Conservation (phyloP, 2,113 vertebrate species). For the Labeo rohita region DNA sequence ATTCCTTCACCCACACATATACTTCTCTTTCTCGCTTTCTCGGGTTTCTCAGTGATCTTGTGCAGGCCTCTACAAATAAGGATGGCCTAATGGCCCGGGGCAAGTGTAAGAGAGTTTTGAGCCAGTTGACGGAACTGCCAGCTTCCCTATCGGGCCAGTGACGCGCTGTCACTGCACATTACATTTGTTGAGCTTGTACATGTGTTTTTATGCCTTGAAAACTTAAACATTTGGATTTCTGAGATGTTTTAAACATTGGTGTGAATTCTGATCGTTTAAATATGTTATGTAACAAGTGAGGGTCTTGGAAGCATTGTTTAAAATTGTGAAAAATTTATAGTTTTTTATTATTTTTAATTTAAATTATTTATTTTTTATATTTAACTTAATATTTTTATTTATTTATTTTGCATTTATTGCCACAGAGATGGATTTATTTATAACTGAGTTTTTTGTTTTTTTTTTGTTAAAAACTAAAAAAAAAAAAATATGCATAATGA, state of each 20-base stretch:
- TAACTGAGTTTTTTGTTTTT: background rate
- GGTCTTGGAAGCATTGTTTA: background rate
- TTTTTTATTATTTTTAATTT: too few species aligned
- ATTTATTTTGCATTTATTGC: background rate
- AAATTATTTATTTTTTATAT: too few species aligned
- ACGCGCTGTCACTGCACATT: background rate
- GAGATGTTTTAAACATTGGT: background rate
- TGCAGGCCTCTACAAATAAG: background rate
- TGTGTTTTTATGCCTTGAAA: slow-evolving; percentile 9
- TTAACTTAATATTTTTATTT: background rate
- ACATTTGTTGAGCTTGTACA: background rate
- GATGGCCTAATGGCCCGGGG: slow-evolving; percentile 10
- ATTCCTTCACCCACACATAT: slow-evolving; percentile 51
- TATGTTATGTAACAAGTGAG: background rate
- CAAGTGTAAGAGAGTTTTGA: slow-evolving; percentile 55
- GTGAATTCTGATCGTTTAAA: background rate
- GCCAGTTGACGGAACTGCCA: slow-evolving; percentile 3
- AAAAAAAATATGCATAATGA: background rate
- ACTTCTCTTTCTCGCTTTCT: slow-evolving; percentile 57
- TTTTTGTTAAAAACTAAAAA: background rate
- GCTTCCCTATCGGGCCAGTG: background rate
- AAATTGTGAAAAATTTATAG: background rate
- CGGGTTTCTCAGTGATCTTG: slow-evolving; percentile 12
- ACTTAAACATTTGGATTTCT: background rate
- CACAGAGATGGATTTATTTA: background rate